Percentiles rank a stretch among this genome's conserved stretches.
Conservation (phyloP, 1,140 invertebrate species). For the Cyclina sinensis region DNA sequence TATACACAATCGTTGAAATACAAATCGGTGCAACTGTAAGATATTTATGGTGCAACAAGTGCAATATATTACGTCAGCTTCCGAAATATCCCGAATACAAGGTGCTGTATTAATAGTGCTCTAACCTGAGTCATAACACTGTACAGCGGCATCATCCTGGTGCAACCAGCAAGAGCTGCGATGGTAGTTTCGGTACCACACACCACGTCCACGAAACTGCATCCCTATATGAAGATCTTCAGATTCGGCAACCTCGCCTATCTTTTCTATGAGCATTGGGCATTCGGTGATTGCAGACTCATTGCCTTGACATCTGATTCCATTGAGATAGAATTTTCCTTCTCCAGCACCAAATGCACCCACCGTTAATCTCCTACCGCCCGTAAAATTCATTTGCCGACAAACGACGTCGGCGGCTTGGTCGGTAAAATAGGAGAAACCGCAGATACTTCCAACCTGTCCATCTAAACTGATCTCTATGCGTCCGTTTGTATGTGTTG, state of each 20-base stretch:
- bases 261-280: slow-evolving; percentile 7
- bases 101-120: not conserved
- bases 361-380: slow-evolving; percentile 34
- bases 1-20: no score
- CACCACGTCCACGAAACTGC: slow-evolving; percentile 1
- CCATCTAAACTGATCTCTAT: slow-evolving; percentile 65
- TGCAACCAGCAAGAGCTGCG: not conserved
- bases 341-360: not conserved
- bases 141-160: slow-evolving; percentile 54
- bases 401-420: slow-evolving; percentile 43
- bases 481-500: slow-evolving; percentile 49
- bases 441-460: slow-evolving; percentile 56
- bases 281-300: slow-evolving; percentile 16
- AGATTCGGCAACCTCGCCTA: not conserved
- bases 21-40: no score
- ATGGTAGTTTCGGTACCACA: slow-evolving; percentile 36
- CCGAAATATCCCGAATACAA: no score
- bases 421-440: slow-evolving; percentile 42
- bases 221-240: not conserved
- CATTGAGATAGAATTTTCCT: slow-evolving; percentile 13
- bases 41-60: no score
- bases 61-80: no score
- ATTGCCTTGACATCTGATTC: slow-evolving; percentile 19
- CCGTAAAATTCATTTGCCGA: slow-evolving; percentile 46
- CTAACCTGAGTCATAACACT: slow-evolving; percentile 57